phyloP scores from a whole-genome alignment of 1,140 invertebrate species.

The Drosophila grimshawi region DNA sequence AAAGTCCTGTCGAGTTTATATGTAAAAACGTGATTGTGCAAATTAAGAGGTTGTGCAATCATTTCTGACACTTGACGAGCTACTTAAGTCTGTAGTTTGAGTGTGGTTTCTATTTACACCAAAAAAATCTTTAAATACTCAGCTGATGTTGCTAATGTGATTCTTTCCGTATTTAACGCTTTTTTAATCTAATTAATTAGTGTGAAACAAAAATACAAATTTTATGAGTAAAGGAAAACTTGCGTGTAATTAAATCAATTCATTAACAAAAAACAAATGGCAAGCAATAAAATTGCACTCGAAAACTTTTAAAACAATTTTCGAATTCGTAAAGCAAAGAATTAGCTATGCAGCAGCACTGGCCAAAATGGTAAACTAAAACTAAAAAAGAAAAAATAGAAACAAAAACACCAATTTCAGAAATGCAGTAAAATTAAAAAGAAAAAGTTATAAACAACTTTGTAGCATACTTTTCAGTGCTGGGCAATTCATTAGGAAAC shows the following conservation, averaged over 20 bases:
- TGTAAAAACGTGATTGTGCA: too few relatives aligned
- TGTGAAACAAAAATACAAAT: too few relatives aligned
- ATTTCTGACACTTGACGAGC: too few relatives aligned
- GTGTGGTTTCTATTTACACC: too few relatives aligned
- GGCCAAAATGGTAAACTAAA: too few relatives aligned
- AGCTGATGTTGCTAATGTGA: too few relatives aligned
- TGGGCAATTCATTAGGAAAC: slow-evolving; percentile 36
- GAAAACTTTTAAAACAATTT: neutral
- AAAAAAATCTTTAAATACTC: too few relatives aligned
- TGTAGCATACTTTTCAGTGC: slow-evolving; percentile 53
- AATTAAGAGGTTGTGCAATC: too few relatives aligned
- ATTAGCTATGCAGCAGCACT: neutral
- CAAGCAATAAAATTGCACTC: neutral
- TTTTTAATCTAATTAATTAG: too few relatives aligned
- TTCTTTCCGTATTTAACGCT: too few relatives aligned
- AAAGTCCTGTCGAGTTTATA: too few relatives aligned
- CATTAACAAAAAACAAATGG: slow-evolving; percentile 3
- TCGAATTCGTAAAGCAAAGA: neutral
- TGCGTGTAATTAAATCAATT: neutral
- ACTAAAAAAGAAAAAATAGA: neutral
- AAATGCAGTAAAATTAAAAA: slow-evolving; percentile 26
- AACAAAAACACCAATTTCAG: neutral
- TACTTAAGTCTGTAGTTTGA: too few relatives aligned
- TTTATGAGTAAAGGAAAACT: neutral
- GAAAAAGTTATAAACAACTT: slow-evolving; percentile 38